Percentiles rank a stretch among this genome's conserved stretches.
phyloP scores from a whole-genome alignment of 2,113 vertebrate species.

The Triplophysa dalaica region DNA sequence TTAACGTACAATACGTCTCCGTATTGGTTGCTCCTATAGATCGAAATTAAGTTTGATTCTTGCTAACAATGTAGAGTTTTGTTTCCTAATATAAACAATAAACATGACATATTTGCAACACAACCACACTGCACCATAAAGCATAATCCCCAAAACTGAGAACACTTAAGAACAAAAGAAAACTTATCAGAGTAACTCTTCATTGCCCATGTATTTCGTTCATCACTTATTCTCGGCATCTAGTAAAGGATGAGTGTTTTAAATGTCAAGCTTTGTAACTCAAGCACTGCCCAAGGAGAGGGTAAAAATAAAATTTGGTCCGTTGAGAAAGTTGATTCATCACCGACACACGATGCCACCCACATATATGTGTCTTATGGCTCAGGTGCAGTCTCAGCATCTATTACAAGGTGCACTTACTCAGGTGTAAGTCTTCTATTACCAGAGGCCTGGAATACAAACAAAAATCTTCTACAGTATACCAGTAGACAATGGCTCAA shows the following conservation, averaged over 20 bases:
- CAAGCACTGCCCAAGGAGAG: conserved; percentile 41
- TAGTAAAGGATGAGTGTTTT: conserved; percentile 1
- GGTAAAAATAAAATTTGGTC: conserved; percentile 23
- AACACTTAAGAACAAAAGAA: background rate
- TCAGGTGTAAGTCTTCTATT: background rate
- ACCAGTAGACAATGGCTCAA: background rate
- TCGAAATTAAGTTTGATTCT: background rate
- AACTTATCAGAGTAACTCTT: background rate
- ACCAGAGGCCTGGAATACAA: background rate
- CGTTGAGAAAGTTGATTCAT: conserved; percentile 29
- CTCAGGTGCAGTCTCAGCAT: conserved; percentile 13
- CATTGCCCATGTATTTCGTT: background rate
- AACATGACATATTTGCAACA: background rate
- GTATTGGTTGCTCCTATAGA: background rate
- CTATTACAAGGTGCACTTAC: background rate
- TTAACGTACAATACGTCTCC: too few relatives aligned
- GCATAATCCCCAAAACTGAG: background rate
- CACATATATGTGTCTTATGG: conserved; percentile 7
- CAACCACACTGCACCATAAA: background rate
- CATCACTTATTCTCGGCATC: background rate
- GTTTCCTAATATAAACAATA: background rate
- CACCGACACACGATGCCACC: background rate
- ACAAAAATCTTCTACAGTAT: background rate
- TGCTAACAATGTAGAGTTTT: background rate
- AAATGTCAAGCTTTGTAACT: conserved; percentile 55